Base-by-base conservation (phyloP, 2,797 vertebrate species). In the Tokudaia tokunoshimensis region DNA sequence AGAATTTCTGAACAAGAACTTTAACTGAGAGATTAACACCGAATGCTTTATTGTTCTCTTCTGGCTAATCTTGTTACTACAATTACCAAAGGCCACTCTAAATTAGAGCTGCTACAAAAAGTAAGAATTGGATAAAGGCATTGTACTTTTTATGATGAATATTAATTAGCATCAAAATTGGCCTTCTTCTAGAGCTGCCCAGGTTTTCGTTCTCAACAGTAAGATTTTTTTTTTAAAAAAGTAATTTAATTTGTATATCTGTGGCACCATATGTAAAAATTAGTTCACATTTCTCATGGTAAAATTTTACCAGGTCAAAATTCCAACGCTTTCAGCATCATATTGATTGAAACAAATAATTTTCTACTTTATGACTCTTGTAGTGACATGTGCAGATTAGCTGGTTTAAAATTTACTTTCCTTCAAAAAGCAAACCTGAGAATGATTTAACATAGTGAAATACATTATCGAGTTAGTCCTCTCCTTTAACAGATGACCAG, bases 331-430 rank as follows among this genome's bases (percentile, higher is more conserved):
- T 41, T 74, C 85, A 97, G 88, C 17, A 82, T 57, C 8, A 34
- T 90, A 86, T 88, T 83, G 87, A 67, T 89, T 92, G 44, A 96
- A 95, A 83, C 67, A 96, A 94, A 75, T 91, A n/a, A 63, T 20
- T 2, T 70, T 85, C 12, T 4, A 19, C 8, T 91, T 57, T 72
- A 92, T 76, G 2, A 89, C 93, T 91, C 82, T 82, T 74, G 76
- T 13, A 91, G 78, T 86, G 31, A 89, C 22, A 83, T 74, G 14
- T 34, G 44, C 8, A 93, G 3, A 93, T 94, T 87, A 75, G 74
- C 29, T 89, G 74, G 14, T 85, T 94, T 86, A 79, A 94, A 94
- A 55, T 67, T 89, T 89, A 78, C 81, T 92, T 92, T 74, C 3
- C 20, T 88, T 89, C 67, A 70, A 52, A 78, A 94, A 97, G 44